phyloP scores from a whole-genome alignment of 2,113 vertebrate genomes.

The Marmota monax region DNA sequence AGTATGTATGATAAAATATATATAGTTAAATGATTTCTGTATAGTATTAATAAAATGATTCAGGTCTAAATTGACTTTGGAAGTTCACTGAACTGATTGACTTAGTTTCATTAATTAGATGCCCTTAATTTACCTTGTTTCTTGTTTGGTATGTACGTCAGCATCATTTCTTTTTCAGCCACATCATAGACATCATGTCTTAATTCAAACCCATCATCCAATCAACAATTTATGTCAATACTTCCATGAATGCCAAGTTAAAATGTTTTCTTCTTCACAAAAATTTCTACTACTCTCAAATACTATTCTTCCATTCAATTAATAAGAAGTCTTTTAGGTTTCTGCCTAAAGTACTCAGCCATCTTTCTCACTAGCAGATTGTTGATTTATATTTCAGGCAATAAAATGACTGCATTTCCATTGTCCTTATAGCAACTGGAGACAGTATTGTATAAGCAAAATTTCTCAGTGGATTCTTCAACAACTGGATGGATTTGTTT shows the following conservation, averaged over 20 bases:
- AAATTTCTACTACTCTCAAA: neutral
- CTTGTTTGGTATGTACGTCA: neutral
- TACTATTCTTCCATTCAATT: slow-evolving; percentile 14
- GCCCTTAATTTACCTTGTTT: neutral
- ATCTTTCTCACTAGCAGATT: neutral
- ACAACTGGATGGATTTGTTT: neutral
- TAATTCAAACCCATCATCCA: neutral
- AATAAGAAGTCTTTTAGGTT: neutral
- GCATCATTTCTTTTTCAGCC: neutral
- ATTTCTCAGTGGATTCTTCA: neutral
- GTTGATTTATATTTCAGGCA: neutral
- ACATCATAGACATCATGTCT: neutral
- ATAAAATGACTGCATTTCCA: neutral
- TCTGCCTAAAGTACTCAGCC: neutral
- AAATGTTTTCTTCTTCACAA: neutral
- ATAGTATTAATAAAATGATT: neutral
- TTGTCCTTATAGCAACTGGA: neutral
- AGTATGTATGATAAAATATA: neutral
- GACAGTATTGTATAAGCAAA: neutral
- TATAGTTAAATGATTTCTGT: neutral
- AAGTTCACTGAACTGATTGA: neutral
- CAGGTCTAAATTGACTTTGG: neutral
- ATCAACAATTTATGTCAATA: neutral
- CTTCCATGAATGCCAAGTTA: neutral
- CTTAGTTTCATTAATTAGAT: neutral